These are phyloP conservation scores for Pomatorhinus ruficollis DNA, from an alignment of 2,113 vertebrate genomes.

Conservation along the genomic window DNA sequence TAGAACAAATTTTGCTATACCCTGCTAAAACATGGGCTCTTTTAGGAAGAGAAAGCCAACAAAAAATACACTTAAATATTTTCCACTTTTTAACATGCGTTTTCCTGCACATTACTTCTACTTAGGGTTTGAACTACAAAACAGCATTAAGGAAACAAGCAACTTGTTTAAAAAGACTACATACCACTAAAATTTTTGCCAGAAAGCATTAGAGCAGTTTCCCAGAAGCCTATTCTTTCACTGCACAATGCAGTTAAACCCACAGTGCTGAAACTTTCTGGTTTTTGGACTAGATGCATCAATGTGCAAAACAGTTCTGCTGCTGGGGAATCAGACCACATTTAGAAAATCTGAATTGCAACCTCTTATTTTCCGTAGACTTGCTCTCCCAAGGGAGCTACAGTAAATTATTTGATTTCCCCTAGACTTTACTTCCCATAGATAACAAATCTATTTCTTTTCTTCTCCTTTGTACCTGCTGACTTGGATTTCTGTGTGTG, in stretches of 20 bases:
- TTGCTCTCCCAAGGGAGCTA: background rate
- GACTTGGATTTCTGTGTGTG: background rate
- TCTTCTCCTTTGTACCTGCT: background rate
- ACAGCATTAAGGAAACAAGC: background rate
- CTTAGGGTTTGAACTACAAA: background rate
- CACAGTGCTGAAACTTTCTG: fast-evolving
- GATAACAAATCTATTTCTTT: background rate
- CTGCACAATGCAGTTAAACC: background rate
- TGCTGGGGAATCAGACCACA: background rate
- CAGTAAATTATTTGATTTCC: background rate
- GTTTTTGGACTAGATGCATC: background rate
- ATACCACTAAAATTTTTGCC: background rate
- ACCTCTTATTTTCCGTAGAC: background rate
- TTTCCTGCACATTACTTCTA: background rate
- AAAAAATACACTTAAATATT: background rate
- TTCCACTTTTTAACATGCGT: background rate
- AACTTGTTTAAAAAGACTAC: background rate
- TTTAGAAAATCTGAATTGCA: background rate
- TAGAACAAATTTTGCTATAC: background rate
- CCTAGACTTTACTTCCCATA: background rate
- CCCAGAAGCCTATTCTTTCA: background rate
- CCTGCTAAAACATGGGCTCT: background rate
- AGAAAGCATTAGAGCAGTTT: background rate
- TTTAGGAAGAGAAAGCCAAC: background rate
- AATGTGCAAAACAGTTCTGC: background rate